Conservation (phyloP, 2,888 invertebrate genomes). For the Clepsis dumicolana region DNA sequence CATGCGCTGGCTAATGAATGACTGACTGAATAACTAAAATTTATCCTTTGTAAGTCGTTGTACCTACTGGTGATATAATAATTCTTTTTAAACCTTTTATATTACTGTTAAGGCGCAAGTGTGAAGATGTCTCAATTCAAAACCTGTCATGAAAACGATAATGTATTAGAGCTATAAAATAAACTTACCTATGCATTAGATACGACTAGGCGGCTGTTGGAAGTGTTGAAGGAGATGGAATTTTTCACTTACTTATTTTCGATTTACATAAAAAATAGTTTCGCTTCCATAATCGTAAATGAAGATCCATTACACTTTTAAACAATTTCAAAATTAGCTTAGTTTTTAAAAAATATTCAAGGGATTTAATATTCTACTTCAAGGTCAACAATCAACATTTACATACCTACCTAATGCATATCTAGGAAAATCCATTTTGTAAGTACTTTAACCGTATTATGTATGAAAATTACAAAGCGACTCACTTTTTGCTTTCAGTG, state of each 20-base stretch:
- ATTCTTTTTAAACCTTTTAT: not conserved
- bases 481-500: too few relatives aligned
- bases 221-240: not conserved
- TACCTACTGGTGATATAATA: not conserved
- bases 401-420: too few relatives aligned
- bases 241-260: not conserved
- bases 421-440: too few relatives aligned
- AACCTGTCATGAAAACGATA: slow-evolving; percentile 32
- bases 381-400: too few relatives aligned
- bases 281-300: too few relatives aligned
- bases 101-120: not conserved
- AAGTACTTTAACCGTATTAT: too few relatives aligned
- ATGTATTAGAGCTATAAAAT: slow-evolving; percentile 27
- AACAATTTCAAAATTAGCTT: too few relatives aligned
- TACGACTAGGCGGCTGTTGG: not conserved
- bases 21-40: too few relatives aligned
- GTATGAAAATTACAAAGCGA: too few relatives aligned
- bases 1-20: not conserved
- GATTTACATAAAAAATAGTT: not conserved
- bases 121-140: slow-evolving; percentile 10
- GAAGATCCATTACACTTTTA: too few relatives aligned
- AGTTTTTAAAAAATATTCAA: too few relatives aligned
- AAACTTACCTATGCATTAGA: not conserved
- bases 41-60: not conserved
- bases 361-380: too few relatives aligned